Conservation (phyloP, 1,140 invertebrate species). For the Cephus cinctus region DNA sequence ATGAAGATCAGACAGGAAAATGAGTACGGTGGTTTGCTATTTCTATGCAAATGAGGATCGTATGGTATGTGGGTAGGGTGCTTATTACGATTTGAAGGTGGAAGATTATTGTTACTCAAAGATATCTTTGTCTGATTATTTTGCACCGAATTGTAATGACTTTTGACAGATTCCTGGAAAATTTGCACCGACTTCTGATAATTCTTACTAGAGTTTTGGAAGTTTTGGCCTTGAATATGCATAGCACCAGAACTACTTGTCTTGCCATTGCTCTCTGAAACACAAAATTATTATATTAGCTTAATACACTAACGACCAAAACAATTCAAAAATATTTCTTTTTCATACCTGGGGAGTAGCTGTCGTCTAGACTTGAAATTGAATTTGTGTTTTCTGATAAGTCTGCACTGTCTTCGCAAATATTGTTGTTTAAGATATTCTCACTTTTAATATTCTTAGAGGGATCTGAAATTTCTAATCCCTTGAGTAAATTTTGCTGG, state of each 20-base stretch:
- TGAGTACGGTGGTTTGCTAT: constrained; percentile 91
- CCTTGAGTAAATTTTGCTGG: constrained; percentile 86
- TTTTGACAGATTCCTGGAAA: constrained; percentile 37
- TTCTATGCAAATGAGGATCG: constrained; percentile 75
- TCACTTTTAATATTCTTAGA: constrained; percentile 44
- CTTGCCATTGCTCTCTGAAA: constrained; percentile 41
- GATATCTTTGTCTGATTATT: constrained; percentile 52
- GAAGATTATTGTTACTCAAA: constrained; percentile 52
- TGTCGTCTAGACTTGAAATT: constrained; percentile 45
- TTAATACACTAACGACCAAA: neutral
- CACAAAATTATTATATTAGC: constrained; percentile 1
- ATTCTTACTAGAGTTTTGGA: constrained; percentile 28
- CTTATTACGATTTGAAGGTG: constrained; percentile 59
- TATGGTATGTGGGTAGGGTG: constrained; percentile 74
- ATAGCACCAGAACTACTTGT: constrained; percentile 14
- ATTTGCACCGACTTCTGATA: constrained; percentile 33
- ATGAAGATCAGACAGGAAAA: constrained; percentile 96
- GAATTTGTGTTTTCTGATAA: constrained; percentile 46
- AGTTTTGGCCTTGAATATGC: constrained; percentile 24
- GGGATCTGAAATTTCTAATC: constrained; percentile 53
- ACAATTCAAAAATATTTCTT: neutral
- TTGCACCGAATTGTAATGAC: constrained; percentile 34
- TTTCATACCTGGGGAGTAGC: constrained; percentile 47
- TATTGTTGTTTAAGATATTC: constrained; percentile 45
- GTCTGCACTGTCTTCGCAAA: constrained; percentile 45